Conservation (phyloP, 2,113 vertebrate species). For the Podarcis muralis region DNA sequence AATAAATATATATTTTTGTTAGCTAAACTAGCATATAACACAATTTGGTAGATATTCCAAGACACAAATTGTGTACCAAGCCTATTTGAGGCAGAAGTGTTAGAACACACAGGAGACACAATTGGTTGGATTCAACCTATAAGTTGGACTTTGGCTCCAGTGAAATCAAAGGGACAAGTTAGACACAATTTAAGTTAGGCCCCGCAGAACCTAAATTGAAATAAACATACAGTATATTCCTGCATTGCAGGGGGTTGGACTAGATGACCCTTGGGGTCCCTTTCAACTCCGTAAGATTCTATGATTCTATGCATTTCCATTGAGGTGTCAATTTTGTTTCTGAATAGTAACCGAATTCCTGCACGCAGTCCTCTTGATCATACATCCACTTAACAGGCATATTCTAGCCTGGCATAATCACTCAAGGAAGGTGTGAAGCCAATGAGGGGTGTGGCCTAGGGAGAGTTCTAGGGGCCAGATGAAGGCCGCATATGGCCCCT, state of each 20-base stretch:
- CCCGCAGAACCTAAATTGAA: not conserved
- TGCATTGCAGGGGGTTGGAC: no score
- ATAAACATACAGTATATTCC: not conserved
- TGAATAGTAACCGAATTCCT: no score
- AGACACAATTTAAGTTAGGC: not conserved
- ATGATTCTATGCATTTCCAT: not conserved
- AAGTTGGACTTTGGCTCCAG: not conserved
- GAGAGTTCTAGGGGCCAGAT: no score
- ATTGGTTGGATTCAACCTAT: not conserved
- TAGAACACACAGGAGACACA: not conserved
- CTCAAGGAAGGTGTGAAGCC: no score
- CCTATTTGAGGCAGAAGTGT: not conserved
- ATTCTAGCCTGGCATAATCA: no score
- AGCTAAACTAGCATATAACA: not conserved
- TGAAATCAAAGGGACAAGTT: not conserved
- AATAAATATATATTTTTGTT: slow-evolving; percentile 27
- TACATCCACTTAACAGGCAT: no score
- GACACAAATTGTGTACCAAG: not conserved
- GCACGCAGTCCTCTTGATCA: no score
- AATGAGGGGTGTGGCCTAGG: no score
- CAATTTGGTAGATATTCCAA: not conserved
- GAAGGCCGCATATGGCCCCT: no score
- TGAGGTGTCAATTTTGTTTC: not conserved
- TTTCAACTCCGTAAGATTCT: no score
- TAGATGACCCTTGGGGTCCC: no score